Evolutionary conservation across 2,797 vertebrate genomes (phyloP).

Genomic region (Tapirus indicus): DNA sequence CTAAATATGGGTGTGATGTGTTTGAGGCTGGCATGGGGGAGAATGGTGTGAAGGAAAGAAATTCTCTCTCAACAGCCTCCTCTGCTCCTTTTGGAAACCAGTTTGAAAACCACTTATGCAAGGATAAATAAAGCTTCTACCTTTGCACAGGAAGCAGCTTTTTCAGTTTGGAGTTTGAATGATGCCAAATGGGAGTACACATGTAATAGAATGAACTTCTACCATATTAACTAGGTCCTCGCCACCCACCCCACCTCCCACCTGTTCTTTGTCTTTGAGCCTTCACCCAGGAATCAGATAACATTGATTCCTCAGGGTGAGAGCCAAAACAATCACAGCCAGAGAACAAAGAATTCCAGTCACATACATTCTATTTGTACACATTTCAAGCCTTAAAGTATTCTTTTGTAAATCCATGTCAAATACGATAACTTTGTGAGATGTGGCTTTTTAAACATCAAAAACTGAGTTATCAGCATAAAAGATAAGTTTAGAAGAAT

Average conservation of each 20-base stretch:
- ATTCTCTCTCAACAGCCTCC: neutral
- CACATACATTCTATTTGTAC: neutral
- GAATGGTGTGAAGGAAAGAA: neutral
- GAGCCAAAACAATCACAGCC: neutral
- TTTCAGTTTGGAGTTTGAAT: neutral
- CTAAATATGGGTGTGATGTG: neutral
- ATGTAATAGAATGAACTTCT: neutral
- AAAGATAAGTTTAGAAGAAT: constrained; percentile 23
- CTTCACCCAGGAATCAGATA: neutral
- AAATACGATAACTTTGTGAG: neutral
- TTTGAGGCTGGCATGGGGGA: neutral
- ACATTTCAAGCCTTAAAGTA: neutral
- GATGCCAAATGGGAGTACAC: neutral
- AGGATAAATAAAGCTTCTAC: neutral
- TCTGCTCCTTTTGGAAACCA: neutral
- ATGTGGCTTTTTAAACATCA: constrained; percentile 1
- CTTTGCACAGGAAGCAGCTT: neutral
- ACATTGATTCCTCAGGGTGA: neutral
- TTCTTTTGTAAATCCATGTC: neutral
- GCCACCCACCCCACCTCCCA: neutral
- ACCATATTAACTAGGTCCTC: neutral
- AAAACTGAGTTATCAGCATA: neutral
- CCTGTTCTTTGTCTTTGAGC: neutral
- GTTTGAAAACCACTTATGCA: neutral
- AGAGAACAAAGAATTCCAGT: constrained; percentile 35